Percentiles rank a stretch among this genome's conserved stretches.
Conservation (phyloP, 2,888 invertebrate genomes). For the Osedax frankpressi region DNA sequence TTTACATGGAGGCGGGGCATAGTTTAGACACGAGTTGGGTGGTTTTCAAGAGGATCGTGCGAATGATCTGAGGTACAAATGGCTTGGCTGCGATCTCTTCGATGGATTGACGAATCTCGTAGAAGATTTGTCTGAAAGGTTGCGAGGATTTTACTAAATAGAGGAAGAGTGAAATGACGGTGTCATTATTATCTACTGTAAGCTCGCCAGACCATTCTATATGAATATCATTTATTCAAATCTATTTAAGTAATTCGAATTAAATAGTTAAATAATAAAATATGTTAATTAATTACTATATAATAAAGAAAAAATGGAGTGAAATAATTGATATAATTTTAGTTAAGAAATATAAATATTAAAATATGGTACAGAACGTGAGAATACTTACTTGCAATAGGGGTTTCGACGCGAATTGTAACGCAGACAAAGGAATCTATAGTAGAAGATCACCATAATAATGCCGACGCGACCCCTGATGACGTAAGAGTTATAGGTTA, state of each 20-base stretch:
- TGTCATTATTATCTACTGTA: too few relatives aligned
- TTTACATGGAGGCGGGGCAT: constrained; percentile 52
- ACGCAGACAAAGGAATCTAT: constrained; percentile 81
- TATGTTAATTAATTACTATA: background rate
- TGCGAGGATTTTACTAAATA: too few relatives aligned
- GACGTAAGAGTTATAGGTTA: too few relatives aligned
- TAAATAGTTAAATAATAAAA: background rate
- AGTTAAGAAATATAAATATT: too few relatives aligned
- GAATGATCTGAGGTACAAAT: constrained; percentile 57
- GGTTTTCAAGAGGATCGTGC: constrained; percentile 52
- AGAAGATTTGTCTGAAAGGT: constrained; percentile 57
- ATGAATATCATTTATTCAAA: background rate
- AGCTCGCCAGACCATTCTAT: too few relatives aligned
- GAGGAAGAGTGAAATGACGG: too few relatives aligned
- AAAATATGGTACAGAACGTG: too few relatives aligned
- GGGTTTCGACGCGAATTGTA: constrained; percentile 90
- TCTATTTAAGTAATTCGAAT: background rate
- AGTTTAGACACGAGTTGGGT: constrained; percentile 64
- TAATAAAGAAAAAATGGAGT: too few relatives aligned
- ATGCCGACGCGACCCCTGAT: constrained; percentile 79
- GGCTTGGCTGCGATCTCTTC: constrained; percentile 60
- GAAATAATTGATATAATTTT: too few relatives aligned
- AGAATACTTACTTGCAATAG: constrained; percentile 62
- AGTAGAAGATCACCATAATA: constrained; percentile 86
- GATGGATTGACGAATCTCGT: constrained; percentile 64